Conservation (phyloP, 2,888 invertebrate genomes). For the Uloborus plumipes region DNA sequence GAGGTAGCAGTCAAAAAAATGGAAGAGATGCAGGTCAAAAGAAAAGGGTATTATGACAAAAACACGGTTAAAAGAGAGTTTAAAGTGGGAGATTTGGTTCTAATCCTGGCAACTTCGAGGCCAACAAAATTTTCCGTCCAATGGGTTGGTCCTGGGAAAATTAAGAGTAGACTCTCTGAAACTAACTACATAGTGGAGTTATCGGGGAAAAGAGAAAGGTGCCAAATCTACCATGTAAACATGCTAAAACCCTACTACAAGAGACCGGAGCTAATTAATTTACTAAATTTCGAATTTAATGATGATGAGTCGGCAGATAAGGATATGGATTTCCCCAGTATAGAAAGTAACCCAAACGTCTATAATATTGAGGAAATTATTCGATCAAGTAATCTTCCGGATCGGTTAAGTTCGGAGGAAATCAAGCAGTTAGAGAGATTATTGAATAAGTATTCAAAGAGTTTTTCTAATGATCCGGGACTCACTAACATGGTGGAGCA, state of each 20-base stretch:
- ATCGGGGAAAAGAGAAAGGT: not conserved
- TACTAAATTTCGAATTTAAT: not conserved
- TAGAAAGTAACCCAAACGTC: too few relatives aligned
- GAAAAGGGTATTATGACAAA: conserved; percentile 8
- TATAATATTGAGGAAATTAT: too few relatives aligned
- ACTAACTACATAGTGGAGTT: conserved; percentile 12
- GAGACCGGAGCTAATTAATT: not conserved
- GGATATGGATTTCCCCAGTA: too few relatives aligned
- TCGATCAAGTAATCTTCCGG: too few relatives aligned
- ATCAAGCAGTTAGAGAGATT: too few relatives aligned
- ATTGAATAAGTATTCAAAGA: too few relatives aligned
- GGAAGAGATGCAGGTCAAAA: conserved; percentile 1
- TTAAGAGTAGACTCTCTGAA: not conserved
- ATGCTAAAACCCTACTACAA: conserved; percentile 10
- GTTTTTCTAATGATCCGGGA: too few relatives aligned
- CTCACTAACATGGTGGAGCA: too few relatives aligned
- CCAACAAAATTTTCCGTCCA: conserved; percentile 17
- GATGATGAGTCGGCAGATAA: too few relatives aligned
- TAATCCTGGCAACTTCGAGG: not conserved
- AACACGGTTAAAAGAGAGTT: conserved; percentile 21
- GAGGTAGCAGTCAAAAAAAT: conserved; percentile 1
- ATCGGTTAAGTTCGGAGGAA: too few relatives aligned
- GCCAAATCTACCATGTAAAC: conserved; percentile 19
- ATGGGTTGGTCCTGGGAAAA: conserved; percentile 7
- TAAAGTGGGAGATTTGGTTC: conserved; percentile 5